Percentiles rank a stretch among this genome's conserved stretches.
Conservation (phyloP, 2,113 vertebrate species). For the Phylloscopus trochilus region DNA sequence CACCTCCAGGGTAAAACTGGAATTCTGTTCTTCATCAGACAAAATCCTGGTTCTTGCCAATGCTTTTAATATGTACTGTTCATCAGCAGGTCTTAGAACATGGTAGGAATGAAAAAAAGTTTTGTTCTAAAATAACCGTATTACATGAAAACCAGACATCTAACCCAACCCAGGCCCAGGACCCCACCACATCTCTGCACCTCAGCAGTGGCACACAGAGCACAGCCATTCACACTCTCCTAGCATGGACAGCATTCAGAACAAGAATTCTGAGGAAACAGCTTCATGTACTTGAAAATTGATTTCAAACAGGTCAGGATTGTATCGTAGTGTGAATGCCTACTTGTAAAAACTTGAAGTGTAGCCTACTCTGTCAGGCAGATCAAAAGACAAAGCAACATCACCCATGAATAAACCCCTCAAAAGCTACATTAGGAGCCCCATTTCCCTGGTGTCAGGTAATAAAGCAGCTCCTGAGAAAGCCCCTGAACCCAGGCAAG, state of each 20-base stretch:
- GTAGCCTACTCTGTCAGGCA: not conserved
- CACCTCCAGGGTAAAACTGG: not conserved
- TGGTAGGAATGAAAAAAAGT: not conserved
- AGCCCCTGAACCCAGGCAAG: not conserved
- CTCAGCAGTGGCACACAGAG: not conserved
- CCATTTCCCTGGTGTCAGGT: not conserved
- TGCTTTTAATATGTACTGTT: not conserved
- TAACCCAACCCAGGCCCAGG: not conserved
- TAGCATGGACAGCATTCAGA: not conserved
- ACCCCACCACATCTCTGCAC: not conserved
- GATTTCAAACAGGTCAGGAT: not conserved
- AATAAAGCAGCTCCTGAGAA: not conserved
- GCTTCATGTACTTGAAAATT: not conserved
- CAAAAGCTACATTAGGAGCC: not conserved
- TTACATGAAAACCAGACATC: not conserved
- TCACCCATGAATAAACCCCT: not conserved
- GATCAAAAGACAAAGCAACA: conserved; percentile 6
- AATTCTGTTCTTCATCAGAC: not conserved
- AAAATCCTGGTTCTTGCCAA: not conserved
- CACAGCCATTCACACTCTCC: fast-evolving
- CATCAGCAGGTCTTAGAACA: not conserved
- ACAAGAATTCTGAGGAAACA: not conserved
- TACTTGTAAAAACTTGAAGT: not conserved
- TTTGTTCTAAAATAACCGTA: not conserved
- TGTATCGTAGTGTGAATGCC: not conserved